These are phyloP conservation scores for Eupsilia transversa DNA, from an alignment of 2,888 invertebrate species.

Conservation along the genomic window DNA sequence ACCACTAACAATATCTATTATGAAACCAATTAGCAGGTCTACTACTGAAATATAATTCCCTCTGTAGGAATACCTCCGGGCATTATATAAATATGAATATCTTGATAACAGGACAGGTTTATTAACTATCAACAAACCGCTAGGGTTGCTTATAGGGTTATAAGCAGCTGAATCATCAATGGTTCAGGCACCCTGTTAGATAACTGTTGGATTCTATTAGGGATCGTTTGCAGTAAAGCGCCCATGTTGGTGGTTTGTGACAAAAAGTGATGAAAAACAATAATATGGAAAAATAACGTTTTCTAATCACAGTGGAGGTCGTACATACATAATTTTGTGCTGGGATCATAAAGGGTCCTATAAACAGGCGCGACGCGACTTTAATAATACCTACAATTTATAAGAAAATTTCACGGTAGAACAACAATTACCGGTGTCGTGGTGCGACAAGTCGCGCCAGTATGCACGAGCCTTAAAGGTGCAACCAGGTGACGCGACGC, in stretches of 20 bases:
- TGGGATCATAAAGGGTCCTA: no score
- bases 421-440: no score
- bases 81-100: slow-evolving; percentile 31
- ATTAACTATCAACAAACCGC: slow-evolving; percentile 12
- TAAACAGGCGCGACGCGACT: no score
- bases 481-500: not conserved
- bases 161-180: not conserved
- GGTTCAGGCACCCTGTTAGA: not conserved
- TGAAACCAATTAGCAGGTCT: slow-evolving; percentile 25
- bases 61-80: slow-evolving; percentile 1
- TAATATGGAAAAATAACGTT: not conserved
- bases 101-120: slow-evolving; percentile 10
- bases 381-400: no score
- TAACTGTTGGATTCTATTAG: not conserved
- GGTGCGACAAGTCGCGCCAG: no score
- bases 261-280: not conserved
- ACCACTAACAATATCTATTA: slow-evolving; percentile 11
- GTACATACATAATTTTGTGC: not conserved
- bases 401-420: no score
- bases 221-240: not conserved
- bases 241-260: not conserved
- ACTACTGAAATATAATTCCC: slow-evolving; percentile 21
- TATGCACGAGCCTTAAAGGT: no score
- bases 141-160: not conserved
- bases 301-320: not conserved